These are phyloP conservation scores for Amphimedon queenslandica DNA, from an alignment of 37 sponge, comb jelly and placozoan species.

Conservation along the genomic window DNA sequence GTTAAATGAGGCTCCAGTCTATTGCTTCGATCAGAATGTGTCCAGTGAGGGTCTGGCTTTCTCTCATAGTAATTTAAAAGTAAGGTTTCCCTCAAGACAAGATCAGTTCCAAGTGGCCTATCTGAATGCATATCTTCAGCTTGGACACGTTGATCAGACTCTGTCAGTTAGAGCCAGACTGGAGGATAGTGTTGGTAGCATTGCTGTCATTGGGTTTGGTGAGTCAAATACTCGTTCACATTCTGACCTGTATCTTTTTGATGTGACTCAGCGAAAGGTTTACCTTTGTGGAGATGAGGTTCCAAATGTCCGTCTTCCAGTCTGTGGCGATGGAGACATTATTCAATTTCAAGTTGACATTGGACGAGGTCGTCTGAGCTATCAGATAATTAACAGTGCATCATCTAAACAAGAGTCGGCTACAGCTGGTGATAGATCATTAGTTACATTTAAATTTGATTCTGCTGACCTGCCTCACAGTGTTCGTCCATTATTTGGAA, in stretches of 20 bases:
- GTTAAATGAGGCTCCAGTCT: not conserved
- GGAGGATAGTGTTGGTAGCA: not conserved
- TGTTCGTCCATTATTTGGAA: constrained; percentile 26
- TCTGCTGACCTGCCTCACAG: not conserved
- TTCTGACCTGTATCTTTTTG: not conserved
- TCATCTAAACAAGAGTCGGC: too few species aligned
- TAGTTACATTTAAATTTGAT: too few species aligned
- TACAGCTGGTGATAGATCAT: too few species aligned
- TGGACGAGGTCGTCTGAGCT: too few species aligned
- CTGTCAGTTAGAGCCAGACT: not conserved
- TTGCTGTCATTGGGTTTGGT: not conserved
- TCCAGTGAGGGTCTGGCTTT: not conserved
- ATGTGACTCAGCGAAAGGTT: not conserved
- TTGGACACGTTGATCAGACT: not conserved
- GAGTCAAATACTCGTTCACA: not conserved
- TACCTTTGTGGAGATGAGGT: not conserved
- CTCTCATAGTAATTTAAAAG: not conserved
- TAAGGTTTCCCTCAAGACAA: not conserved
- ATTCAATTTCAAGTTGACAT: not conserved
- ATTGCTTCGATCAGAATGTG: not conserved
- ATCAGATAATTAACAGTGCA: too few species aligned
- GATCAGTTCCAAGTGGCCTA: not conserved
- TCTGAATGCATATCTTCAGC: not conserved
- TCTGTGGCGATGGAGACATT: not conserved
- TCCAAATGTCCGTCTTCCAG: not conserved